phyloP scores from a whole-genome alignment of 2,113 vertebrate genomes.

The Ploceus nigricollis region DNA sequence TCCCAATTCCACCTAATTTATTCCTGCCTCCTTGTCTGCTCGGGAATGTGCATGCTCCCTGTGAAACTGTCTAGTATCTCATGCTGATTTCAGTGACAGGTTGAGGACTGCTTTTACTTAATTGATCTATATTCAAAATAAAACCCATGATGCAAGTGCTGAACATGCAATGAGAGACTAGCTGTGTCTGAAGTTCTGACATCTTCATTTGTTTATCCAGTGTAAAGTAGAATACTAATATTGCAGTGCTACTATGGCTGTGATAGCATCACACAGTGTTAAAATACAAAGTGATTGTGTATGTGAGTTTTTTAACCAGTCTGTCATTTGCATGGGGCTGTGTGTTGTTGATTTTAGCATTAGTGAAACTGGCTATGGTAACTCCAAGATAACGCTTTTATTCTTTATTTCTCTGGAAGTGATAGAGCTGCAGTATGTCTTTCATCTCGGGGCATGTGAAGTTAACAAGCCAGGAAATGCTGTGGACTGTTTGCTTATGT shows the following conservation, averaged over 20 bases:
- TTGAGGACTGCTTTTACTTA: conserved; percentile 7
- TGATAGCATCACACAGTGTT: conserved; percentile 14
- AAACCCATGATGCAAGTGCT: background rate
- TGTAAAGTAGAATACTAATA: conserved; percentile 27
- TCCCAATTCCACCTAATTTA: background rate
- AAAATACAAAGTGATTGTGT: background rate
- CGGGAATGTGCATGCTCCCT: background rate
- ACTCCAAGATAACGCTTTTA: background rate
- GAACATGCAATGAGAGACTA: background rate
- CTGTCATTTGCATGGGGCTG: background rate
- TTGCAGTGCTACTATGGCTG: background rate
- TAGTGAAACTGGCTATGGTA: conserved; percentile 3
- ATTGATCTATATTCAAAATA: conserved; percentile 34
- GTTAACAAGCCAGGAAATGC: background rate
- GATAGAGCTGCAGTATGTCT: background rate
- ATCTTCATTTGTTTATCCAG: conserved; percentile 41
- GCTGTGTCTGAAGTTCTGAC: conserved; percentile 32
- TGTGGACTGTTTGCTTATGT: background rate
- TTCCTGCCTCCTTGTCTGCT: background rate
- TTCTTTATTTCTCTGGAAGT: background rate
- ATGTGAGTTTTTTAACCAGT: background rate
- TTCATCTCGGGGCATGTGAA: background rate
- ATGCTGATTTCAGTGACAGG: conserved; percentile 13
- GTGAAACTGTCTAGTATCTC: background rate
- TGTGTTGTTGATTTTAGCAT: conserved; percentile 19